Evolutionary conservation across 2,797 vertebrate genomes (phyloP).

Genomic region (Lagocephalus sceleratus): DNA sequence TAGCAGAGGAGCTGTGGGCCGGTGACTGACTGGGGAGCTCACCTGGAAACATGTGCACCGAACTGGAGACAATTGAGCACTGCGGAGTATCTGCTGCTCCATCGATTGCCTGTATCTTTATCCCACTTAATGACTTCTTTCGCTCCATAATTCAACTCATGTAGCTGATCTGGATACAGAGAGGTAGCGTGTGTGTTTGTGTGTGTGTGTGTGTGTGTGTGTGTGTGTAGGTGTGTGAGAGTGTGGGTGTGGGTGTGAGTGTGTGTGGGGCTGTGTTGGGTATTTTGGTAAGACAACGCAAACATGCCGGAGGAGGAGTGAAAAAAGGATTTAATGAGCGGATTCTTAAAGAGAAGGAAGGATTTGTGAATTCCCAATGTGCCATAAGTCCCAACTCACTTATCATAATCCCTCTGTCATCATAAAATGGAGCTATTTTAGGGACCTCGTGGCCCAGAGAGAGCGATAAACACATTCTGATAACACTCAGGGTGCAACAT

Average conservation of each 20-base stretch:
- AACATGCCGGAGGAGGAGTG: conserved; percentile 35
- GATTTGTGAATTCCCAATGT: conserved; percentile 51
- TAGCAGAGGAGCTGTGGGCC: conserved; percentile 37
- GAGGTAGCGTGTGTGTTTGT: conserved; percentile 19
- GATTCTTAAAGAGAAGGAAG: conserved; percentile 52
- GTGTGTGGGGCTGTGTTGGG: conserved; percentile 7
- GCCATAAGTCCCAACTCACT: conserved; percentile 54
- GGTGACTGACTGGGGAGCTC: conserved; percentile 47
- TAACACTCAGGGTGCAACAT: not conserved
- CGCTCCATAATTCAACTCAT: conserved; percentile 59
- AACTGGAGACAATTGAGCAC: conserved; percentile 59
- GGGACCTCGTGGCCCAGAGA: conserved; percentile 20
- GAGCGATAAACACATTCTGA: conserved; percentile 26
- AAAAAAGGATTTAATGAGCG: conserved; percentile 58
- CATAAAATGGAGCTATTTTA: conserved; percentile 51
- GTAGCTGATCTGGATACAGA: conserved; percentile 41
- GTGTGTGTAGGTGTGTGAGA: no score
- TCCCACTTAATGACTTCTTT: conserved; percentile 67
- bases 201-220: no score
- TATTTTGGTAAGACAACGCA: conserved; percentile 35
- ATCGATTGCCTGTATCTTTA: conserved; percentile 72
- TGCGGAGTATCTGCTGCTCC: conserved; percentile 54
- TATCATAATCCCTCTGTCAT: conserved; percentile 59
- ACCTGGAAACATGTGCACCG: conserved; percentile 71
- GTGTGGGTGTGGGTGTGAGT: not conserved